Base-by-base conservation (phyloP, 1,140 invertebrate species). In the Platorchestia sp. region DNA sequence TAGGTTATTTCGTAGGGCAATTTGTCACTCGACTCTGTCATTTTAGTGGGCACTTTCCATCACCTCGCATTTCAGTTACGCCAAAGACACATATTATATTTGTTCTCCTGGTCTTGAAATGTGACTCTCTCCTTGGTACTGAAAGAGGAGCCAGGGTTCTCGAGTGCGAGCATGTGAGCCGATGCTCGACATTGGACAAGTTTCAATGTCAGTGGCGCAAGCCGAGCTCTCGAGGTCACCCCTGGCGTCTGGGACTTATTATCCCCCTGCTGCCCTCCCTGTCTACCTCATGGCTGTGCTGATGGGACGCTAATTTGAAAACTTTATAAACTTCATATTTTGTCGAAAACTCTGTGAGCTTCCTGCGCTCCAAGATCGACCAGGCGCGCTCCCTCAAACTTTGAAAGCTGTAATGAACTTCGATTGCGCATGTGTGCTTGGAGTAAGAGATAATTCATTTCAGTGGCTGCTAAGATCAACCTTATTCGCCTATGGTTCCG, bases 131-230 rank as follows among this genome's bases (percentile, higher is more conserved):
- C 59, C 36, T 1, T 75, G 59, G 59, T 75, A 75, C 1, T 75
- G 59, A 22, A 1, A 22, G 59, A 27, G 59, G 59, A 75, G 59
- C 59, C 27, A 75, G 59, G 27, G 27, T 14, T 75, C 59, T 75
- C 59, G 59, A 75, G 59, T 75, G 3, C 36, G 59, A 75, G 59
- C 59, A 22, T 75, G 59, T 36, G 59, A 93, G 91, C 3, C 36
- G 43, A 93, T 93, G 43, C 91, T 93, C 91, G 91, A 93, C 91
- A 93, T 93, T 93, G 91, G 45, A 45, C 43, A 45, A 47, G 43
- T 93, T 93, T 93, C 91, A 93, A 93, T 93, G 91, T 93, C 91
- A 93, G 91, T 93, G 91, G 45, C 91, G 91, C 91, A 93, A 93
- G 45, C 42, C 36, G 19, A 41, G 89, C 44, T 45, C 91, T 93